phyloP scores from a whole-genome alignment of 2,888 invertebrate species.

The Troides aeacus region DNA sequence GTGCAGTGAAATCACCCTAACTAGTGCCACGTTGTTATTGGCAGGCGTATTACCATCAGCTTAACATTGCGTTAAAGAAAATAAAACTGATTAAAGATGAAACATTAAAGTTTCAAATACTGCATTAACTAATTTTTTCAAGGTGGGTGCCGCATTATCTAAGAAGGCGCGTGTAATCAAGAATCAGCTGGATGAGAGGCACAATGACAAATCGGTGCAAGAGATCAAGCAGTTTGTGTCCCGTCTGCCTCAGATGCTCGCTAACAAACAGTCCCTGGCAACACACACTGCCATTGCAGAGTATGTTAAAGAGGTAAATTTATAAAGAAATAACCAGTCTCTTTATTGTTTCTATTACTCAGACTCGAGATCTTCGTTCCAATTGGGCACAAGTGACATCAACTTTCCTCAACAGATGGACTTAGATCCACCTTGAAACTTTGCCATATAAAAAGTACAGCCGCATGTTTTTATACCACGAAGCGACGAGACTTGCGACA shows the following conservation, averaged over 20 bases:
- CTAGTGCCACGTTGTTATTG: too few species aligned
- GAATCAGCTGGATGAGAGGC: constrained; percentile 90
- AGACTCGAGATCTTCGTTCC: too few species aligned
- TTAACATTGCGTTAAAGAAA: not conserved
- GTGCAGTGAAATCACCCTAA: too few species aligned
- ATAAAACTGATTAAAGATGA: not conserved
- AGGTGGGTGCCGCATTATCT: constrained; percentile 91
- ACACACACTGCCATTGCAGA: constrained; percentile 96
- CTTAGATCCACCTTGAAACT: too few species aligned
- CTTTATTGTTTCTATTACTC: not conserved
- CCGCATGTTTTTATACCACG: too few species aligned
- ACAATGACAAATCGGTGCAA: constrained; percentile 93
- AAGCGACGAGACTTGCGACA: too few species aligned
- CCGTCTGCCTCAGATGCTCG: constrained; percentile 91
- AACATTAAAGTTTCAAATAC: not conserved
- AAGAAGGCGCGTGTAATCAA: constrained; percentile 93
- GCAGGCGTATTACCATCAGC: too few species aligned
- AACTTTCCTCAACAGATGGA: too few species aligned
- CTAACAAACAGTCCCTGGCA: constrained; percentile 91
- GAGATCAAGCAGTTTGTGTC: constrained; percentile 97
- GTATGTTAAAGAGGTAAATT: constrained; percentile 89
- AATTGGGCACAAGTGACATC: too few species aligned
- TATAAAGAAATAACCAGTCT: not conserved
- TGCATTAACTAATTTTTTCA: not conserved
- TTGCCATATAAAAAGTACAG: too few species aligned